Evolutionary conservation across 2,888 invertebrate species (phyloP), one percentile per base, ranked within the genome.

Genomic region (Drosophila merina): DNA sequence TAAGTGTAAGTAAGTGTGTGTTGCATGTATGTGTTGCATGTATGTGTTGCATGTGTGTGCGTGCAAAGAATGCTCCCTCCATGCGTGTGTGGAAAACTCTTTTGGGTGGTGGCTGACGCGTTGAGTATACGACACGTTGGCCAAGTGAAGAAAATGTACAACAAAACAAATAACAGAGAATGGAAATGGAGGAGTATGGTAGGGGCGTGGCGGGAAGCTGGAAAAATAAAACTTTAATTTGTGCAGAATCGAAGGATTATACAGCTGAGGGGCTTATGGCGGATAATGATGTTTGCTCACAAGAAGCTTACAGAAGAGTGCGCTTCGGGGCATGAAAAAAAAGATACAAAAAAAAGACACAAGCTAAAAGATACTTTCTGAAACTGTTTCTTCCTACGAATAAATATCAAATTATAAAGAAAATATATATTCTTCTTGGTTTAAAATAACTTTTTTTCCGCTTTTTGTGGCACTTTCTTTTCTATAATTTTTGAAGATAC

Each of bases 51-150:
- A 7, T 63, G 40, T 14, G 25, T 36, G 6, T 20, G 10, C 10
- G 54, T 50, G 28, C 20, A 8, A 70, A 50, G 47, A 28, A 64
- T 30, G 66, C 58, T 48, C n/a, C 31, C 58, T 48, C n/a, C 31
- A 58, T 44, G 51, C 44, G 57, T 58, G 56, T 20, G 20, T 57
- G 44, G 52, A 73, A 73, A 77, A 76, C 54, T 69, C 71, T 55
- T 49, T 74, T 72, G 82, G 76, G 85, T 78, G 74, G 83, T 76
- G 83, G 74, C 77, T 76, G 64, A 10, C 58, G 28, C 54, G 71
- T 77, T 63, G 57, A 74, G 82, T 72, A 81, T 85, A 75, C 79
- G 85, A 74, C 85, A 85, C 76, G 82, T 81, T 85, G 74, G 67
- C 76, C 54, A 71, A 70, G 14, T 25, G 36, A 70, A 52, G 60